Evolutionary conservation across 2,888 invertebrate species (phyloP), one percentile per base, ranked within the genome.

Genomic region (Sminthurides aquaticus): DNA sequence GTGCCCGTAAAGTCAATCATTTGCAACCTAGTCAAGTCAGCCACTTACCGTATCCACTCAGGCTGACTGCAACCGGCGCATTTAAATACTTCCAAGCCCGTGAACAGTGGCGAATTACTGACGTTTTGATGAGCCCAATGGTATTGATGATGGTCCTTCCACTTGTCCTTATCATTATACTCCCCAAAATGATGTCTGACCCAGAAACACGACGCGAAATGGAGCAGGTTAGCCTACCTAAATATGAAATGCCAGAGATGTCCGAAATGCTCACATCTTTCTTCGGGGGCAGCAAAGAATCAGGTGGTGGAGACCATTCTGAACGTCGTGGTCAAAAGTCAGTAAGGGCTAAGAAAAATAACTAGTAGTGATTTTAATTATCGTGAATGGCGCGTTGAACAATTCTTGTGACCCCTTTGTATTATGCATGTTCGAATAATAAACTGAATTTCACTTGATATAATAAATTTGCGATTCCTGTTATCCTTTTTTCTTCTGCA

Each of bases 151-250:
- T 97, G 96, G 86, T 97, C 25, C 78, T 97, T 70, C 97, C 97
- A 0, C 80, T 97, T 29, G 77, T 96, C 2, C 81, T 97, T 3
- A 89, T 98, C 75, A 89, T 96, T 86, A 83, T 97, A 69, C 80
- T 97, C 76, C 96, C 97, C 0, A 96, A 95, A 79, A 87, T 97
- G 85, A 91, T 98, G 88, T 96, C 93, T 77, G 98, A 98, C 80
- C 96, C 97, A 2, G 96, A 98, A 79, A 91, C 97, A 1, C 91
- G 95, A 77, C 71, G 83, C 80, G 93, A 94, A 80, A 87, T 94
- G 82, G 92, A 96, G 79, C 93, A 95, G 77, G 87, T 89, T 77
- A 90, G 87, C 78, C 82, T 90, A 76, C 86, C 88, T 1, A 84
- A 86, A 70, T 86, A 87, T 70, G 92, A 92, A 72, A 87, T 97